Evolutionary conservation across 2,797 vertebrate genomes (phyloP).

Genomic region (Tinamus major): DNA sequence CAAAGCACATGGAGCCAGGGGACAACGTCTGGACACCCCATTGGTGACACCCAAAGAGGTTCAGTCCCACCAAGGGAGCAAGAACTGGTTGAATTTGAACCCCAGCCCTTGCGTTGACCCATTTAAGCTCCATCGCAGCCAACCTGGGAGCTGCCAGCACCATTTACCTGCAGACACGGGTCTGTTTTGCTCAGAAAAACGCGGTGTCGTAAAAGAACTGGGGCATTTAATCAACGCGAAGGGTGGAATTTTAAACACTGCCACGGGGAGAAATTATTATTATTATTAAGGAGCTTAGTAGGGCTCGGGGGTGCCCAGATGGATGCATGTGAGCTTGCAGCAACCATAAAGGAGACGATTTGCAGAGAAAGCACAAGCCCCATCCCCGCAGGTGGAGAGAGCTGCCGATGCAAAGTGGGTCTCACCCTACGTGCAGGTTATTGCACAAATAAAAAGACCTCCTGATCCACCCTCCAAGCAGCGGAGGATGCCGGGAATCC

Average conservation of each 20-base stretch:
- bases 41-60: too few relatives aligned
- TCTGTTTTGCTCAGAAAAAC: background rate
- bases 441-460: background rate
- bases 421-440: background rate
- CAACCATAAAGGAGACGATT: background rate
- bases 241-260: background rate
- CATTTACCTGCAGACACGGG: too few relatives aligned
- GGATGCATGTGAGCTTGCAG: background rate
- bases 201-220: background rate
- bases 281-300: background rate
- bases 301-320: background rate
- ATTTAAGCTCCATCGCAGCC: background rate
- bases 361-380: background rate
- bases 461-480: background rate
- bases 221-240: background rate
- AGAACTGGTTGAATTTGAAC: background rate
- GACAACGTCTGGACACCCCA: background rate
- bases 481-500: background rate
- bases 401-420: background rate
- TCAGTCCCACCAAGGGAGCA: background rate
- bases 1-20: background rate
- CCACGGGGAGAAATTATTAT: background rate
- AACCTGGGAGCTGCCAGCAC: too few relatives aligned
- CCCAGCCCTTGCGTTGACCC: background rate
- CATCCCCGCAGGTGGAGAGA: background rate